phyloP scores from a whole-genome alignment of 2,888 invertebrate genomes.

The Seira ritae region DNA sequence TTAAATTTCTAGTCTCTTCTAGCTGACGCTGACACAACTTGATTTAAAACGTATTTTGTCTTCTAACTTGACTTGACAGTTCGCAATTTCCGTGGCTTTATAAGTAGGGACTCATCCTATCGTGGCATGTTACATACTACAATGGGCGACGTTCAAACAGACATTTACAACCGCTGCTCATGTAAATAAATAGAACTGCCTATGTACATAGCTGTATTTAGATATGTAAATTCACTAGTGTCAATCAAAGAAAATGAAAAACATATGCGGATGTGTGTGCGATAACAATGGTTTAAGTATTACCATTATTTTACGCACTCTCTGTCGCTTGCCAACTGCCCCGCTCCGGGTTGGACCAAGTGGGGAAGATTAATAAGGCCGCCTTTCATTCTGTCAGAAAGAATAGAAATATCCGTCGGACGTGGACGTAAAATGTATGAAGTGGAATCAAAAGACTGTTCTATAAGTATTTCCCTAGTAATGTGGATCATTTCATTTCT shows the following conservation, averaged over 20 bases:
- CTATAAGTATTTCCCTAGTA: too few relatives aligned
- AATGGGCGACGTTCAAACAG: too few relatives aligned
- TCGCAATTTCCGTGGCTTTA: background rate
- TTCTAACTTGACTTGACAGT: background rate
- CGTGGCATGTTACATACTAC: background rate
- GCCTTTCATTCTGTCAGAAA: too few relatives aligned
- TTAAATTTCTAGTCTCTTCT: too few relatives aligned
- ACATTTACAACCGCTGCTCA: background rate
- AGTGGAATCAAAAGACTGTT: too few relatives aligned
- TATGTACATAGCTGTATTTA: slow-evolving; percentile 12
- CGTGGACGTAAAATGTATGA: too few relatives aligned
- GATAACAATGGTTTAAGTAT: background rate
- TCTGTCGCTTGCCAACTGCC: background rate
- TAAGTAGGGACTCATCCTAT: background rate
- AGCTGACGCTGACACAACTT: background rate
- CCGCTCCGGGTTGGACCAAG: too few relatives aligned
- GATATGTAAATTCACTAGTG: slow-evolving; percentile 46
- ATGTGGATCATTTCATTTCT: too few relatives aligned
- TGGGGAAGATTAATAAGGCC: too few relatives aligned
- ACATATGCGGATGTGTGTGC: background rate
- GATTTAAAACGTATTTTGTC: background rate
- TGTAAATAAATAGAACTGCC: background rate
- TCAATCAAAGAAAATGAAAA: slow-evolving; percentile 34
- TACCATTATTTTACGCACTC: background rate
- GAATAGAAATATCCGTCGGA: too few relatives aligned